phyloP scores from a whole-genome alignment of 1,140 invertebrate genomes.

The Tetramorium parvispinum region DNA sequence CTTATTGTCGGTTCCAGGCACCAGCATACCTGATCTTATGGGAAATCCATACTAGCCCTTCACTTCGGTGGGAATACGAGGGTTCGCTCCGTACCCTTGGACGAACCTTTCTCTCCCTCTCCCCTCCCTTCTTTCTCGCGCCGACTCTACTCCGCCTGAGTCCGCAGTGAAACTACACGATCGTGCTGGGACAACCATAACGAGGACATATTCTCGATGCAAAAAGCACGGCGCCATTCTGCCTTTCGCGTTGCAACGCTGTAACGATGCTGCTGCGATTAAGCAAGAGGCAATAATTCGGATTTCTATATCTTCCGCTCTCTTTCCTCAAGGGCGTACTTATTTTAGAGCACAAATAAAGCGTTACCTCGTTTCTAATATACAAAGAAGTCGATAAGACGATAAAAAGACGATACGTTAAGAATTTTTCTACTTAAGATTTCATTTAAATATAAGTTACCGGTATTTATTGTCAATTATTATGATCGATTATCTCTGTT shows the following conservation, averaged over 20 bases:
- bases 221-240: slow-evolving; percentile 43
- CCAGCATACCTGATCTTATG: slow-evolving; percentile 83
- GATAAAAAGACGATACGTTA: neutral
- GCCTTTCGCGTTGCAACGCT: slow-evolving; percentile 29
- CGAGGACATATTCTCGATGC: slow-evolving; percentile 34
- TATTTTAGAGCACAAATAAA: neutral
- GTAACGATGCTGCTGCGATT: slow-evolving; percentile 34
- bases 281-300: slow-evolving; percentile 9
- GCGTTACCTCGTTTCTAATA: neutral
- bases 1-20: slow-evolving; percentile 83
- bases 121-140: neutral
- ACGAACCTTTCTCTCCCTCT: slow-evolving; percentile 45
- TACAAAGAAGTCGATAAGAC: neutral
- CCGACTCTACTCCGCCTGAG: slow-evolving; percentile 7
- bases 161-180: neutral
- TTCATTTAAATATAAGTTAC: neutral
- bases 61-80: slow-evolving; percentile 66
- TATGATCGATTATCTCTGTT: neutral
- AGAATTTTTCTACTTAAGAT: neutral
- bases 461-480: neutral
- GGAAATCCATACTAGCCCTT: slow-evolving; percentile 83
- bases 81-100: slow-evolving; percentile 56
- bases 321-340: neutral
- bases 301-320: slow-evolving; percentile 21
- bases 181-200: slow-evolving; percentile 33